phyloP scores from a whole-genome alignment of 1,140 invertebrate genomes.

The Leptestheria dahalacensis region DNA sequence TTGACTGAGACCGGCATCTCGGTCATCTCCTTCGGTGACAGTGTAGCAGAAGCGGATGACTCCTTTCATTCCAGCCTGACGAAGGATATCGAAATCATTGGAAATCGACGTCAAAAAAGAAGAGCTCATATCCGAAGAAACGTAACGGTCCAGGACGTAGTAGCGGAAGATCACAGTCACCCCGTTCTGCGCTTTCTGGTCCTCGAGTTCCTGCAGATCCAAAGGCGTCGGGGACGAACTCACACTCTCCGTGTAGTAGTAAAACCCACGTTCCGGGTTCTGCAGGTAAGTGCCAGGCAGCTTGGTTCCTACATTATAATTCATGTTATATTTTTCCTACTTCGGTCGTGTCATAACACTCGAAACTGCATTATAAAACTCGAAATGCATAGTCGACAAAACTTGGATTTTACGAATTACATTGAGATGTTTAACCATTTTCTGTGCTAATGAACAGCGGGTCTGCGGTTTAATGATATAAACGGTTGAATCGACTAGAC shows the following conservation, averaged over 20 bases:
- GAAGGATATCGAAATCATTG: background rate
- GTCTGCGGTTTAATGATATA: too few relatives aligned
- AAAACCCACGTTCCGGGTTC: conserved; percentile 13
- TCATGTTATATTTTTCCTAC: too few relatives aligned
- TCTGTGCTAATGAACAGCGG: too few relatives aligned
- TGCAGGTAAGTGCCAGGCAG: too few relatives aligned
- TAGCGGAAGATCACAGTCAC: conserved; percentile 3
- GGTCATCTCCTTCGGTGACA: background rate
- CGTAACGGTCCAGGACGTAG: conserved; percentile 8
- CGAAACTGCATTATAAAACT: too few relatives aligned
- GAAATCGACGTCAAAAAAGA: background rate
- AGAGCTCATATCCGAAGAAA: background rate
- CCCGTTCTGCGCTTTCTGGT: background rate
- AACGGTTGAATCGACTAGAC: too few relatives aligned
- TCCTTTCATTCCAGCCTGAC: conserved; percentile 1
- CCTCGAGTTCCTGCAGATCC: background rate
- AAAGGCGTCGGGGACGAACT: background rate
- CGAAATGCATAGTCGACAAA: too few relatives aligned
- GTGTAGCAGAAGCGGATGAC: too few relatives aligned
- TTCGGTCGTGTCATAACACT: too few relatives aligned
- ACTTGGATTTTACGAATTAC: too few relatives aligned
- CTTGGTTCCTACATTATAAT: too few relatives aligned
- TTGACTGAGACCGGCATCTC: conserved; percentile 8
- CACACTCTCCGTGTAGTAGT: background rate
- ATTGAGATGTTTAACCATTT: too few relatives aligned